Conservation (phyloP, 2,797 vertebrate species). For the Tokudaia tokunoshimensis region DNA sequence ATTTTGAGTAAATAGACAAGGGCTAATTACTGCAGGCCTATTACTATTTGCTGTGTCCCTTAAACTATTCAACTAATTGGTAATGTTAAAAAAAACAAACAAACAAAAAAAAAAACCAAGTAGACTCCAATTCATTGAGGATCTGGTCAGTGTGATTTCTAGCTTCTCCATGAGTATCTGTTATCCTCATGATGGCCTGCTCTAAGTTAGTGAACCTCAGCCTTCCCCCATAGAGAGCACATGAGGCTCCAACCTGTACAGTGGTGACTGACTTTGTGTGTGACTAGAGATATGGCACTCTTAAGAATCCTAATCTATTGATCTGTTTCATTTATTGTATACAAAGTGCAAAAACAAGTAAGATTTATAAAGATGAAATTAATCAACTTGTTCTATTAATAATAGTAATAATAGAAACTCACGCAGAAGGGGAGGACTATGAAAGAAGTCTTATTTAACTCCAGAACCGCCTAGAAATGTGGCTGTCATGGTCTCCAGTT, state of each 20-base stretch:
- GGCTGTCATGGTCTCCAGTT: background rate
- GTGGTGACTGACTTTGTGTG: background rate
- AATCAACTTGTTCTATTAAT: background rate
- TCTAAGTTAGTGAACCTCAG: background rate
- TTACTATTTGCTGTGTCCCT: conserved; percentile 5
- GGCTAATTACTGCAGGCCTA: background rate
- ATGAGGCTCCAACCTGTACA: background rate
- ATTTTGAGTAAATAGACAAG: conserved; percentile 33
- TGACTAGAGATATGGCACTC: background rate
- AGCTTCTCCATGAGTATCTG: background rate
- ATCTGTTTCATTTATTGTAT: background rate
- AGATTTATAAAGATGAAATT: background rate
- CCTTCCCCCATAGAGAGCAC: background rate
- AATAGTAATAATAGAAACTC: background rate
- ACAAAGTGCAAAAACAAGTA: background rate
- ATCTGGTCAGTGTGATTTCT: background rate
- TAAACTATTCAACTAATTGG: background rate
- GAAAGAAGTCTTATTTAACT: background rate
- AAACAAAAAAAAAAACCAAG: background rate
- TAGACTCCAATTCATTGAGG: background rate
- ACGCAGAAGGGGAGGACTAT: background rate
- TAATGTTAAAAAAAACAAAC: background rate
- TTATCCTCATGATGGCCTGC: background rate
- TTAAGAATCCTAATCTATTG: background rate
- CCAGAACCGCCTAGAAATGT: background rate